Conservation (phyloP, 64 coral and sea anemone genomes). For the Actinia equina region DNA sequence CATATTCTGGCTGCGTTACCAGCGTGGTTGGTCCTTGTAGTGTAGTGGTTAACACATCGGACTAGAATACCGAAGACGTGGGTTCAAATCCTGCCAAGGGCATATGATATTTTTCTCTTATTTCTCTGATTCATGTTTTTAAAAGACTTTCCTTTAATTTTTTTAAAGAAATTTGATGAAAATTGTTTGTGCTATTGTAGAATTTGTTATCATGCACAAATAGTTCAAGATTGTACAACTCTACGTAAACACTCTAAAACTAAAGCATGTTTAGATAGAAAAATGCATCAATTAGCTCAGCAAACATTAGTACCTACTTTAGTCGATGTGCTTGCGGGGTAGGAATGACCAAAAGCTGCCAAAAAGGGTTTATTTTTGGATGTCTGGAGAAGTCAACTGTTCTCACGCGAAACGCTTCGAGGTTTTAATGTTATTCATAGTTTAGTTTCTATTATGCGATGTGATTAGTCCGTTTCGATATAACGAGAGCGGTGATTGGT, state of each 20-base stretch:
- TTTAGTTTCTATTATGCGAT: conserved; percentile 34
- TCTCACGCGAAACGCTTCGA: background rate
- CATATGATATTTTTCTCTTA: too few relatives aligned
- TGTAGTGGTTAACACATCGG: too few relatives aligned
- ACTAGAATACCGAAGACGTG: too few relatives aligned
- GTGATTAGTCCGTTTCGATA: conserved; percentile 39
- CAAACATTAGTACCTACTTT: conserved; percentile 16
- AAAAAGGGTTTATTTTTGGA: background rate
- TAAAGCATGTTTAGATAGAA: conserved; percentile 5
- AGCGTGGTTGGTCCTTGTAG: too few relatives aligned
- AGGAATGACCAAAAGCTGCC: background rate
- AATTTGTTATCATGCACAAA: background rate
- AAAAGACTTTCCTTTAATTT: background rate
- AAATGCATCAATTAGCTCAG: background rate
- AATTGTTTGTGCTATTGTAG: background rate
- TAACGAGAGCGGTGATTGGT: conserved; percentile 70
- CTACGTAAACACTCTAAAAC: background rate
- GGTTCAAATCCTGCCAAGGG: too few relatives aligned
- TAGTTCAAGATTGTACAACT: background rate
- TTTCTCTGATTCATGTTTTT: too few relatives aligned
- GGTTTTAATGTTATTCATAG: conserved; percentile 61
- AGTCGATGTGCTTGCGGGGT: background rate
- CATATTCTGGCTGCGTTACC: too few relatives aligned
- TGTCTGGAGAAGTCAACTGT: background rate
- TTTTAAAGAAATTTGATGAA: background rate